Percentiles rank a stretch among this genome's conserved stretches.
These are phyloP conservation scores for Mycteria americana DNA, from an alignment of 2,797 vertebrate genomes.

Conservation along the genomic window DNA sequence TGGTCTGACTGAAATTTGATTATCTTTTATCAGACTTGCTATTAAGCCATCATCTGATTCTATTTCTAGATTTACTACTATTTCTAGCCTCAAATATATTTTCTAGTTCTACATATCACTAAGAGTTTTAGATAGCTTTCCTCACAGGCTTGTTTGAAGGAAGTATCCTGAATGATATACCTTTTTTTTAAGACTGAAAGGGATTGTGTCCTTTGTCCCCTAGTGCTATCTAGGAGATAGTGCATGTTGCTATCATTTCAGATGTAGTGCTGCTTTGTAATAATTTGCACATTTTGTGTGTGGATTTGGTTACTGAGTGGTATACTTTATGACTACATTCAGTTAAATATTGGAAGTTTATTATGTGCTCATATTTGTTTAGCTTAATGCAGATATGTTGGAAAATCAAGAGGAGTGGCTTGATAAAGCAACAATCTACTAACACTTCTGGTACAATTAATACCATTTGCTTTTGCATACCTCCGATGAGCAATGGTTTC, in stretches of 20 bases:
- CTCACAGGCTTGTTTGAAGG: background rate
- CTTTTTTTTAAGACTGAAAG: background rate
- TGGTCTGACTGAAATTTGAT: background rate
- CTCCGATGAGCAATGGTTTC: background rate
- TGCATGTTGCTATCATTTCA: background rate
- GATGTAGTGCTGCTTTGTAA: background rate
- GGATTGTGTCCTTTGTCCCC: background rate
- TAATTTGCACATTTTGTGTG: background rate
- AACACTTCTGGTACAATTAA: background rate
- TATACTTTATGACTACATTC: background rate
- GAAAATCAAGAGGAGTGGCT: background rate
- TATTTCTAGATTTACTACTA: background rate
- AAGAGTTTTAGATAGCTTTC: background rate
- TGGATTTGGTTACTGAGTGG: background rate
- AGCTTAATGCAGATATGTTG: background rate
- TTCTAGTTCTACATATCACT: background rate
- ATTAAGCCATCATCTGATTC: background rate
- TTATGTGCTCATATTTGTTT: background rate
- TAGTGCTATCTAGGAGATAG: background rate
- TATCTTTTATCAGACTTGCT: background rate
- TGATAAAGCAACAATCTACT: background rate
- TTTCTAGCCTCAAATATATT: background rate
- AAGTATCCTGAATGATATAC: background rate
- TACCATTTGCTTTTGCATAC: background rate
- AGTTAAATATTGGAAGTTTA: conserved; percentile 6